Conservation (phyloP, 2,888 invertebrate species). For the Nomada lathburiana region DNA sequence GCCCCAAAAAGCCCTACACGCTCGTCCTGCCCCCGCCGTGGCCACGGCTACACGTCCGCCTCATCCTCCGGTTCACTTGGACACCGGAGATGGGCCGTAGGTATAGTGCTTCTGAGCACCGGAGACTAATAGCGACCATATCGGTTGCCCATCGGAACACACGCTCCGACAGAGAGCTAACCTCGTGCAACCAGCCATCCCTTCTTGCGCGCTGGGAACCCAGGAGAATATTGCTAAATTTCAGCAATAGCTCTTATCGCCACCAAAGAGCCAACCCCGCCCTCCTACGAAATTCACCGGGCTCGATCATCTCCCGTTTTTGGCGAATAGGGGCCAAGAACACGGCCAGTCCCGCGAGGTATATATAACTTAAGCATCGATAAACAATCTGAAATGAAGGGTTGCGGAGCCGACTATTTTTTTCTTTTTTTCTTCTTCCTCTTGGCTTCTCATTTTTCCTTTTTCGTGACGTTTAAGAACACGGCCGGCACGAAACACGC, state of each 20-base stretch:
- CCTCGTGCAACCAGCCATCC: conserved; percentile 18
- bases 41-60: conserved; percentile 33
- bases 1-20: conserved; percentile 69
- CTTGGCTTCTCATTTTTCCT: neutral
- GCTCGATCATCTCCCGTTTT: conserved; percentile 7
- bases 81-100: conserved; percentile 63
- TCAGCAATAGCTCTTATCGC: conserved; percentile 64
- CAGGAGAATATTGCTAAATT: conserved; percentile 64
- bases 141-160: conserved; percentile 73
- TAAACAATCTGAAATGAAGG: conserved; percentile 41
- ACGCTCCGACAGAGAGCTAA: conserved; percentile 61
- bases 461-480: conserved; percentile 13
- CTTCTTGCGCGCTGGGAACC: conserved; percentile 1
- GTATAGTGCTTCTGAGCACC: conserved; percentile 74
- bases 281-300: neutral
- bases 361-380: conserved; percentile 33
- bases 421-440: neutral
- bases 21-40: conserved; percentile 13
- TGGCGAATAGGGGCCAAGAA: neutral
- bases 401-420: conserved; percentile 13
- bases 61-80: conserved; percentile 64
- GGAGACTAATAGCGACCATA: conserved; percentile 76
- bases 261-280: conserved; percentile 38
- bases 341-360: neutral
- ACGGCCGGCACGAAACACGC: neutral